A percentile compares a stretch with the other conserved stretches of the same genome.
Conservation (phyloP, 1,140 invertebrate species). For the Apis cerana region DNA sequence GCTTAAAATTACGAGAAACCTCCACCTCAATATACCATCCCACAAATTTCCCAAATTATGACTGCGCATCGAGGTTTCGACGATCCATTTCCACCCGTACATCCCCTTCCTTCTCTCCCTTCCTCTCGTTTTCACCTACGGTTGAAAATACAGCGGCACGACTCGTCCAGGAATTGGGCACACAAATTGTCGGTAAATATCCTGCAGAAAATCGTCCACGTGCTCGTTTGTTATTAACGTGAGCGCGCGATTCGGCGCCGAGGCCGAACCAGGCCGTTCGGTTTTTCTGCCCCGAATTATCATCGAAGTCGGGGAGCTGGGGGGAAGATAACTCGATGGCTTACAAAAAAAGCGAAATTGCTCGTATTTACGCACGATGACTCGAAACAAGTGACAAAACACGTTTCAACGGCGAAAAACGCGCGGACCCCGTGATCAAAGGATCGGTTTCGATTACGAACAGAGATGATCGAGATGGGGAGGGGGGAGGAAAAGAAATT, state of each 20-base stretch:
- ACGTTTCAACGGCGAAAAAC: constrained; percentile 49
- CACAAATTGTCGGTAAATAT: constrained; percentile 32
- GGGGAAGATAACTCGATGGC: background rate
- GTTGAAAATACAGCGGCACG: background rate
- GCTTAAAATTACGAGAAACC: background rate
- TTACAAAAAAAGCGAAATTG: constrained; percentile 63
- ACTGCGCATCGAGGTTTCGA: background rate
- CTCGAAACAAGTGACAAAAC: constrained; percentile 61
- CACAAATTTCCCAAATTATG: background rate
- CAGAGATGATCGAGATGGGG: too few relatives aligned
- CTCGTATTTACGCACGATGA: constrained; percentile 62
- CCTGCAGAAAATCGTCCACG: constrained; percentile 24
- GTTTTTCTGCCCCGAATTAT: constrained; percentile 57
- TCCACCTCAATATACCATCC: background rate
- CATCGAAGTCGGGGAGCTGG: constrained; percentile 29
- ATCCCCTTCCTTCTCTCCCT: background rate
- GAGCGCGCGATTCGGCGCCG: constrained; percentile 15
- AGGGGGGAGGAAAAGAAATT: background rate
- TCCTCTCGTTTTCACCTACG: background rate
- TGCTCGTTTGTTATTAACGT: constrained; percentile 40
- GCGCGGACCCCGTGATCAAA: constrained; percentile 56
- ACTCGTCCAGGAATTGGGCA: background rate
- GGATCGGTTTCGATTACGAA: constrained; percentile 62
- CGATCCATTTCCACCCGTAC: background rate
- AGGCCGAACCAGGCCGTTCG: constrained; percentile 49